Evolutionary conservation across 2,113 vertebrate species (phyloP).

Genomic region (Variabilichromis moorii): DNA sequence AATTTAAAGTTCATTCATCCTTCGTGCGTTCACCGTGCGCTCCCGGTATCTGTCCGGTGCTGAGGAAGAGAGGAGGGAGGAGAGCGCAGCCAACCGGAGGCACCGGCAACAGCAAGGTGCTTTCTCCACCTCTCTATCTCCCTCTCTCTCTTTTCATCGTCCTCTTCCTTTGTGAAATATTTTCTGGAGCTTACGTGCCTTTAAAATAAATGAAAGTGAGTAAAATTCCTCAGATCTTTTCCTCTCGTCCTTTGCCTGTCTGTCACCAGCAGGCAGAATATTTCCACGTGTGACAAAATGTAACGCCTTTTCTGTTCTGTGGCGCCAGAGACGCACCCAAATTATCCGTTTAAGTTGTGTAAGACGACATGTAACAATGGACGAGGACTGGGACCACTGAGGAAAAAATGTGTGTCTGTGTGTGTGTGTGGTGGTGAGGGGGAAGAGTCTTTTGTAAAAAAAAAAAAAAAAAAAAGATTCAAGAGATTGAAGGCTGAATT

Average conservation of each 20-base stretch:
- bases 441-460: background rate
- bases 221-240: background rate
- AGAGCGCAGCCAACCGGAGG: constrained; percentile 30
- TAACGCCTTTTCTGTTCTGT: background rate
- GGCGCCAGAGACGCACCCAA: background rate
- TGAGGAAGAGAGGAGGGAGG: constrained; percentile 13
- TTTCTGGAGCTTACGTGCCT: background rate
- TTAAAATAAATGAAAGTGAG: background rate
- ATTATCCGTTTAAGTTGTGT: background rate
- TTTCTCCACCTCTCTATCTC: background rate
- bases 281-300: background rate
- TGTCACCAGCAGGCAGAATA: background rate
- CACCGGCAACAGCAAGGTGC: background rate
- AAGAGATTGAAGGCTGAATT: background rate
- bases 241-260: background rate
- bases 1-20: constrained; percentile 57
- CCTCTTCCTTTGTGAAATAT: background rate
- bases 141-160: background rate
- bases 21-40: constrained; percentile 2
- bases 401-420: background rate
- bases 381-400: background rate
- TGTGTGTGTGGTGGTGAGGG: background rate
- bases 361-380: background rate
- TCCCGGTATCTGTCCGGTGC: constrained; percentile 13
- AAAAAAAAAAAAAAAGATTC: background rate